Conservation (phyloP, 2,797 vertebrate species). For the Karalla daura region DNA sequence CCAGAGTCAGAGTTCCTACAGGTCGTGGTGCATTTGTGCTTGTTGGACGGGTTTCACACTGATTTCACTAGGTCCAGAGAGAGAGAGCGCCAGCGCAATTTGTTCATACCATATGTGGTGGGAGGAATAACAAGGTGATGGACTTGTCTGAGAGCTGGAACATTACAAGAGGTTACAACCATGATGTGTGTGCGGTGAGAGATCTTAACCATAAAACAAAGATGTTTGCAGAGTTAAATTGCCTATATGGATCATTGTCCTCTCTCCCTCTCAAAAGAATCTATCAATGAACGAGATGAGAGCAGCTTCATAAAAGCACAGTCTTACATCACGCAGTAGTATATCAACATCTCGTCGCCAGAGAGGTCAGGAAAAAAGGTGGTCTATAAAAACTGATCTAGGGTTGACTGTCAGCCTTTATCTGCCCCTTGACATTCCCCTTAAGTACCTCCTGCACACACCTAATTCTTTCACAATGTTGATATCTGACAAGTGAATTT, state of each 20-base stretch:
- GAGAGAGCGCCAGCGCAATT: conserved; percentile 74
- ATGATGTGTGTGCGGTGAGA: conserved; percentile 6
- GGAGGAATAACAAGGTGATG: conserved; percentile 84
- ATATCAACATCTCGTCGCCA: background rate
- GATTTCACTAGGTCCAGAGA: conserved; percentile 77
- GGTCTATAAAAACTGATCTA: background rate
- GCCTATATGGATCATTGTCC: background rate
- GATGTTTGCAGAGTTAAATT: background rate
- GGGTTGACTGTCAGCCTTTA: background rate
- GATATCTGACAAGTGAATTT: conserved; percentile 3
- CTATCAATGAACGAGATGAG: background rate
- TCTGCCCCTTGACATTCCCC: conserved; percentile 10
- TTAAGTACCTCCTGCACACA: conserved; percentile 15
- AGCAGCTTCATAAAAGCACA: background rate
- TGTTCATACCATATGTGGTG: conserved; percentile 77
- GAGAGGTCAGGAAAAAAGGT: background rate
- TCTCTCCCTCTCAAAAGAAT: background rate
- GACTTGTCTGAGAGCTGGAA: conserved; percentile 77
- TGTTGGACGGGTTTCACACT: conserved; percentile 78
- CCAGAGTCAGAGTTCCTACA: conserved; percentile 77
- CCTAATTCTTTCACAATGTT: conserved; percentile 18
- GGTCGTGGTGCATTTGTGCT: conserved; percentile 76
- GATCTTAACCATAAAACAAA: background rate
- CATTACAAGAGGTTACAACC: conserved; percentile 54
- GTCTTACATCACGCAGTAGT: background rate